Conservation (phyloP, 1,140 invertebrate species). For the Phortica variegata region DNA sequence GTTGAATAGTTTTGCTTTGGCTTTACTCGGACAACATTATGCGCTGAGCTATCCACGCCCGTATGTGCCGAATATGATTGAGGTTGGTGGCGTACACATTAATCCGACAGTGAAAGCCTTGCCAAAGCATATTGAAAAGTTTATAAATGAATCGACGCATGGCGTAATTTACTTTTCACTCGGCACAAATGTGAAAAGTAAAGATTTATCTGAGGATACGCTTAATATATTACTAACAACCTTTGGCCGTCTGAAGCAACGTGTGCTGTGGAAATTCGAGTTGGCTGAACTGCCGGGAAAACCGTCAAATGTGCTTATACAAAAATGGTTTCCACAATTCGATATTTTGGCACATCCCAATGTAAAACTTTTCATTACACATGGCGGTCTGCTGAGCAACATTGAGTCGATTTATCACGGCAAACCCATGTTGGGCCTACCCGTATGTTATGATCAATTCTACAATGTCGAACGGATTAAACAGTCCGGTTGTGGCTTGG, state of each 20-base stretch:
- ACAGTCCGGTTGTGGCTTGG: not conserved
- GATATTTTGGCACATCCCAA: conserved; percentile 60
- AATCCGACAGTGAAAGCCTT: conserved; percentile 49
- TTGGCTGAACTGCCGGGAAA: conserved; percentile 59
- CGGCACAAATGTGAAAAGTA: conserved; percentile 64
- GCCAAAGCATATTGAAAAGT: conserved; percentile 57
- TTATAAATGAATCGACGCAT: conserved; percentile 60
- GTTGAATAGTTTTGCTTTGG: conserved; percentile 56
- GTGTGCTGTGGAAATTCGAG: conserved; percentile 72
- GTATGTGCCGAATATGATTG: conserved; percentile 60
- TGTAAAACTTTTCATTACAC: conserved; percentile 59
- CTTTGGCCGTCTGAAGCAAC: conserved; percentile 62
- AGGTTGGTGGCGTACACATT: conserved; percentile 64
- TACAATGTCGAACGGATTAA: not conserved
- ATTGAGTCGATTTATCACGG: conserved; percentile 60
- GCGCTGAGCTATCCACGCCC: conserved; percentile 59
- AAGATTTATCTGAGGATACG: conserved; percentile 59
- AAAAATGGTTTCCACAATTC: conserved; percentile 68
- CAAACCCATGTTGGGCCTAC: conserved; percentile 62
- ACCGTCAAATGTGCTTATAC: conserved; percentile 64
- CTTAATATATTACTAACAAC: conserved; percentile 60
- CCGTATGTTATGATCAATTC: conserved; percentile 65
- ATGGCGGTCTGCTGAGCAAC: conserved; percentile 60
- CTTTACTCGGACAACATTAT: conserved; percentile 63
- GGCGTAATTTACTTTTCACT: conserved; percentile 67